Conservation (phyloP, 2,888 invertebrate species). For the Heliconius cydno region DNA sequence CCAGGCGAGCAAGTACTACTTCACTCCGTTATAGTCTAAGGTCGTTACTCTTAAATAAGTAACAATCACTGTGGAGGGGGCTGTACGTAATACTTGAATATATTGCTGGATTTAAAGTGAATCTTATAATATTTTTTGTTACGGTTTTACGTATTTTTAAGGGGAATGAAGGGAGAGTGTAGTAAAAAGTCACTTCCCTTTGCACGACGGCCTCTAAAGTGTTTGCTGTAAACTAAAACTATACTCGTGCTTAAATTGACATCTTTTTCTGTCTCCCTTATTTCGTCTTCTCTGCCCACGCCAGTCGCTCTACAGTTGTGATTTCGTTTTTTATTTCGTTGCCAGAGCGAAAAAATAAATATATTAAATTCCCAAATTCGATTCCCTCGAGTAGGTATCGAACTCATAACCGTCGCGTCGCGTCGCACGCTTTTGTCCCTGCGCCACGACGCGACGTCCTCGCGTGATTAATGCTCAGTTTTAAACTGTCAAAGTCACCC, state of each 20-base stretch:
- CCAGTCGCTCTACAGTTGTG: too few species aligned
- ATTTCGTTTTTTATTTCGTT: too few species aligned
- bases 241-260: not conserved
- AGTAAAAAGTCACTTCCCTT: not conserved
- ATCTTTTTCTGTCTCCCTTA: not conserved
- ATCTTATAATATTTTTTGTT: not conserved
- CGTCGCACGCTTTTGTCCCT: too few species aligned
- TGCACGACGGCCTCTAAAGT: too few species aligned
- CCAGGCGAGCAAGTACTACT: not conserved
- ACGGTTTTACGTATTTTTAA: not conserved
- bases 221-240: too few species aligned
- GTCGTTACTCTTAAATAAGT: not conserved
- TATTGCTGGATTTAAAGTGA: slow-evolving; percentile 2
- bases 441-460: not conserved
- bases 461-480: slow-evolving; percentile 38
- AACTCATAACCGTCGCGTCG: too few species aligned
- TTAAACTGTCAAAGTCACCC: slow-evolving; percentile 32
- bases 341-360: too few species aligned
- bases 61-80: slow-evolving; percentile 44
- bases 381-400: too few species aligned
- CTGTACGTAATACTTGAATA: slow-evolving; percentile 10
- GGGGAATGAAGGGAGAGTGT: not conserved
- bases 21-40: not conserved
- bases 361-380: too few species aligned
- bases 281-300: not conserved